Evolutionary conservation across 2,888 invertebrate genomes (phyloP), one percentile per base, ranked within the genome.

Genomic region (Lordiphosa fenestrarum): DNA sequence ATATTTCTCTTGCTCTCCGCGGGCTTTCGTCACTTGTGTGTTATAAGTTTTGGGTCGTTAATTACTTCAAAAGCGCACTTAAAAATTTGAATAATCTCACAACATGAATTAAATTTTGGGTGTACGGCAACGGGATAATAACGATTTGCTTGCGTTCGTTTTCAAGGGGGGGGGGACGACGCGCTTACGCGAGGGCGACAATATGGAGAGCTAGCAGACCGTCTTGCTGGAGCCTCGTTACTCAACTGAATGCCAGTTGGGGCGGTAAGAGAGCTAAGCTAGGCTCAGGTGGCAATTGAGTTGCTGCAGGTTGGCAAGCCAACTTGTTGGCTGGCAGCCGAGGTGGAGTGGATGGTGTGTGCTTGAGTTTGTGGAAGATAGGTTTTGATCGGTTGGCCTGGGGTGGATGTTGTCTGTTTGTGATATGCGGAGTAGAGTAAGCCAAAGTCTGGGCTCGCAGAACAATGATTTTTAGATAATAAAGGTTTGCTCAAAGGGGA

Each of bases 211-310:
- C 25, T 56, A 19, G 64, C 55, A 73, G 66, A 80, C 80, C 83
- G 74, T 51, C 63, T 61, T 36, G 73, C 53, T 74, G 59, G 55
- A 73, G 83, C 67, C 67, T 69, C 66, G 69, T 50, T 59, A 62
- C 64, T 70, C 73, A 63, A 83, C 80, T 80, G 77, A 62, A 50
- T 53, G 47, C 12, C 53, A 44, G 30, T 51, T 48, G 21, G 35
- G 51, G 21, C 41, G 23, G 13, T 33, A 46, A 38, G 9, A 46
- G 41, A 35, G 33, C 47, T 61, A 6, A 62, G 53, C 61, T 62
- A 53, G 61, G 60, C 53, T 44, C 44, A 37, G 19, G 25, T 47
- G 40, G n/a, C 25, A 15, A 15, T 15, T 15, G 15, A 15, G 15
- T 15, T 48, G 19, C 38, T 58, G 40, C 25, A 25, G 25, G 25